phyloP scores from a whole-genome alignment of 2,888 invertebrate genomes.

The Baronia brevicornis region DNA sequence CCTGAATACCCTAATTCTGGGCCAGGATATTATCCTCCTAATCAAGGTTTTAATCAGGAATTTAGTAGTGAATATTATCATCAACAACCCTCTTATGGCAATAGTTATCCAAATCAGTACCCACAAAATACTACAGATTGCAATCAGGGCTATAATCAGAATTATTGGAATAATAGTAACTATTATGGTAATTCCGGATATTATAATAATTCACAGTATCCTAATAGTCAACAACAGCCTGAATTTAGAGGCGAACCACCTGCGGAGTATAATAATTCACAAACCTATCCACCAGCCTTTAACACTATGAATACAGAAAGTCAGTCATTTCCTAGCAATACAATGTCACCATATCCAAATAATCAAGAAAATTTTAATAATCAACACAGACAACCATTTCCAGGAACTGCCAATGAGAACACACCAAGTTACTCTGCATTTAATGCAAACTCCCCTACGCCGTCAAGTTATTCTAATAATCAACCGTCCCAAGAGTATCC shows the following conservation, averaged over 20 bases:
- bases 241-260: slow-evolving; percentile 44
- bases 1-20: slow-evolving; percentile 53
- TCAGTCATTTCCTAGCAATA: slow-evolving; percentile 42
- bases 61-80: slow-evolving; percentile 58
- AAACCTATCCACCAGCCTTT: slow-evolving; percentile 51
- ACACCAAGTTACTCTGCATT: slow-evolving; percentile 49
- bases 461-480: slow-evolving; percentile 34
- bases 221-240: slow-evolving; percentile 45
- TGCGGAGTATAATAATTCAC: slow-evolving; percentile 40
- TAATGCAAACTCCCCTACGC: slow-evolving; percentile 34
- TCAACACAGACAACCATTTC: slow-evolving; percentile 49
- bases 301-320: slow-evolving; percentile 36
- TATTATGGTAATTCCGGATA: slow-evolving; percentile 58
- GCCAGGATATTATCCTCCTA: slow-evolving; percentile 65
- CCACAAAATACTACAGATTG: slow-evolving; percentile 45
- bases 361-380: slow-evolving; percentile 48
- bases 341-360: slow-evolving; percentile 45
- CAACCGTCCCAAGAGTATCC: slow-evolving; percentile 38
- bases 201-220: slow-evolving; percentile 58
- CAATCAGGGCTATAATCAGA: slow-evolving; percentile 52
- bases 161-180: slow-evolving; percentile 59
- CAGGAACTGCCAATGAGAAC: slow-evolving; percentile 33
- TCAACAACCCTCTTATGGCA: slow-evolving; percentile 41
- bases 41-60: slow-evolving; percentile 61
- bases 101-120: slow-evolving; percentile 63